Percentiles rank a stretch among this genome's conserved stretches.
phyloP scores from a whole-genome alignment of 1,140 invertebrate species.

The Ptiloglossa arizonensis region DNA sequence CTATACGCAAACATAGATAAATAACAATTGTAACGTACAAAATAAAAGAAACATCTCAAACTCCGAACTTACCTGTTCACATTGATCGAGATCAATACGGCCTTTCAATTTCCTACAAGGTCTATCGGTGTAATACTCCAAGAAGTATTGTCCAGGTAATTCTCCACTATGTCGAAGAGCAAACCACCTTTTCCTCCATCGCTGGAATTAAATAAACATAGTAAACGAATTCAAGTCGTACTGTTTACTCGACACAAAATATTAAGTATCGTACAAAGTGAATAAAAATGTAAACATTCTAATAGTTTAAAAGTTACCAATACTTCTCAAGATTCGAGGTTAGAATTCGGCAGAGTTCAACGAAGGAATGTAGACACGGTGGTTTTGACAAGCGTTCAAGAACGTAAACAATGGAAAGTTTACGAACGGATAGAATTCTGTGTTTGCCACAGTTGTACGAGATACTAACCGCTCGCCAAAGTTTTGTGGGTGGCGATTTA shows the following conservation, averaged over 20 bases:
- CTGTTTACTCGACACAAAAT: not conserved
- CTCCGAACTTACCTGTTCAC: constrained; percentile 89
- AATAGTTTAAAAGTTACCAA: not conserved
- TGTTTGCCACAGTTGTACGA: not conserved
- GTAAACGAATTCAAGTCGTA: not conserved
- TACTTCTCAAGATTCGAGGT: constrained; percentile 16
- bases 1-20: constrained; percentile 76
- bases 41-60: not conserved
- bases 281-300: not conserved
- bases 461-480: constrained; percentile 93
- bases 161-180: constrained; percentile 93
- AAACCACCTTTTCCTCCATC: constrained; percentile 97
- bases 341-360: not conserved
- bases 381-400: constrained; percentile 1
- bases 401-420: constrained; percentile 55
- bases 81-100: constrained; percentile 95
- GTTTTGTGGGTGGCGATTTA: constrained; percentile 94
- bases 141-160: constrained; percentile 94
- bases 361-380: not conserved
- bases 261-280: not conserved
- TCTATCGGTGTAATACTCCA: constrained; percentile 96
- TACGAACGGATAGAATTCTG: not conserved
- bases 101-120: constrained; percentile 94
- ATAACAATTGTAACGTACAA: not conserved
- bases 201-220: constrained; percentile 82